These are phyloP conservation scores for Mobula birostris DNA, from an alignment of 2,113 vertebrate genomes.

Conservation along the genomic window DNA sequence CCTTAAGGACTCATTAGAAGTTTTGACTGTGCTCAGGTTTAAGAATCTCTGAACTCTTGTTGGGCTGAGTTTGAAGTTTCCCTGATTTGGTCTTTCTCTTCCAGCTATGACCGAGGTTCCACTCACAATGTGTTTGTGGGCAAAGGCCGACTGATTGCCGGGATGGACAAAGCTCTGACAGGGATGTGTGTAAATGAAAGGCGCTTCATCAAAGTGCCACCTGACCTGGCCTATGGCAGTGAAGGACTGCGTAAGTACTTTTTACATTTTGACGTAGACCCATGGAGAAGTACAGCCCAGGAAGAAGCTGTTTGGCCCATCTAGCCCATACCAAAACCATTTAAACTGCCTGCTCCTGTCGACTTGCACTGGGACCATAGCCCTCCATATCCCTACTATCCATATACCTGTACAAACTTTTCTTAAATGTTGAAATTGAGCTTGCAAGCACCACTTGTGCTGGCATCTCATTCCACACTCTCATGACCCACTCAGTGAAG, in stretches of 20 bases:
- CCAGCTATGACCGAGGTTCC: constrained; percentile 85
- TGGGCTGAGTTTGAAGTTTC: neutral
- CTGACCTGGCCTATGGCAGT: constrained; percentile 77
- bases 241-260: constrained; percentile 73
- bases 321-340: no score
- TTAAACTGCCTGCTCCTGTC: no score
- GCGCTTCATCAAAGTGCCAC: constrained; percentile 80
- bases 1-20: neutral
- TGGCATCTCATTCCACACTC: no score
- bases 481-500: no score
- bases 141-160: constrained; percentile 80
- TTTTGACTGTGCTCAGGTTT: neutral
- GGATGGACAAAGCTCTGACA: constrained; percentile 89
- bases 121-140: constrained; percentile 92
- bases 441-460: no score
- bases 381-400: no score
- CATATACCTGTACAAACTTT: no score
- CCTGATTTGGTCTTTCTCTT: constrained; percentile 30
- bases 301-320: no score
- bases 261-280: neutral
- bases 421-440: no score
- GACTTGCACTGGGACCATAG: no score
- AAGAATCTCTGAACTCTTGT: constrained; percentile 2
- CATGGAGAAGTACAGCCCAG: no score
- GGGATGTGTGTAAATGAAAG: constrained; percentile 95